Base-by-base conservation (phyloP, 2,797 vertebrate genomes). In the Scolopax bukidnonensis region DNA sequence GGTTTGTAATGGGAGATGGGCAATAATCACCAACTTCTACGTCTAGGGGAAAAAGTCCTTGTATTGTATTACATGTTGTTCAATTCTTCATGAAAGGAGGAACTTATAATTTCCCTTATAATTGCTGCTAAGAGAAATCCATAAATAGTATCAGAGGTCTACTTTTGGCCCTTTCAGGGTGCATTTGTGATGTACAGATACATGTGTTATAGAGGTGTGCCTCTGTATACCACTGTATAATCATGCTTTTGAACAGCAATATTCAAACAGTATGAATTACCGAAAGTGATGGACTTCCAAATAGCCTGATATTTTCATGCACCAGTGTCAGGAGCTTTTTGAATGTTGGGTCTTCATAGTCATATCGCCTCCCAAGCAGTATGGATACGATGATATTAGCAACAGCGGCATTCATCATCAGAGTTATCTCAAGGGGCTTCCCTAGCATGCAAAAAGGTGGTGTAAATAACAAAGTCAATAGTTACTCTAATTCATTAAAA, bases 381-480 rank as follows among this genome's bases (percentile, higher is more conserved):
- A 95, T 78, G 19, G 92, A 94, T 24, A 87, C 60, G 5, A 95
- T 90, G 40, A 95, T 57, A 43, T 95, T 95, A 40, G 83, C 83
- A 33, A 92, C 19, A 54, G 94, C 86, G 3, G 56, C 70, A n/a
- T 87, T 95, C 36, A 92, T n/a, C 43, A 90, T 60, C 32, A 40
- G 20, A 17, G 43, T 48, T 50, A 84, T 69, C 24, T 95, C 83
- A 74, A 95, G 47, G 9, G 94, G 94, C 47, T 92, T 76, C 32
- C 89, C 94, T 95, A 40, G 53, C 21, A 28, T 21, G 32, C 24
- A 48, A 61, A 80, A 73, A 80, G 32, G 23, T 74, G 50, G 23
- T 68, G 36, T 36, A 85, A 41, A 81, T 19, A 67, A 25, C 19
- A 67, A n/a, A 45, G 19, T 81, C 19, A 87, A 4, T 65, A 25